phyloP scores from a whole-genome alignment of 2,113 vertebrate species.

The Microcebus jonahi region DNA sequence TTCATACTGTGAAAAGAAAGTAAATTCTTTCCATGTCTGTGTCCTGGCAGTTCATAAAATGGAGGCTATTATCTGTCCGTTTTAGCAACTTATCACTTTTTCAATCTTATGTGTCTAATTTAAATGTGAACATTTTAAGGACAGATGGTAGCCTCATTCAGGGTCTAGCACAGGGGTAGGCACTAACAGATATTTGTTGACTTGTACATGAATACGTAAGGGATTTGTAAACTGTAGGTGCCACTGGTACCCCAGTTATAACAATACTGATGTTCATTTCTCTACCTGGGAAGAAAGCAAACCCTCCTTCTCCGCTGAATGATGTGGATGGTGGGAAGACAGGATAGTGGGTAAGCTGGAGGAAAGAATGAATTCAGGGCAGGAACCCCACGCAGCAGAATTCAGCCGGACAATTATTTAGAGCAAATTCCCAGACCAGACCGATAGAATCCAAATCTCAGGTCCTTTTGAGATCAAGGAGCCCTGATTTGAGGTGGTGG shows the following conservation, averaged over 20 bases:
- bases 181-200: neutral
- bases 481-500: neutral
- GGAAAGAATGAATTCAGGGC: neutral
- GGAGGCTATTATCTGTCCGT: neutral
- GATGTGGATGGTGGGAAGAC: neutral
- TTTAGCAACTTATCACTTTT: neutral
- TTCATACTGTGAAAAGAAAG: neutral
- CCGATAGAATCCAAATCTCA: neutral
- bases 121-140: neutral
- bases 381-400: neutral
- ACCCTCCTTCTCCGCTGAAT: fast-evolving
- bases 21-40: neutral
- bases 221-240: neutral
- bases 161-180: no score
- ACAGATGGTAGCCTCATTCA: neutral
- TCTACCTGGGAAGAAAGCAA: neutral
- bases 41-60: neutral
- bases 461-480: neutral
- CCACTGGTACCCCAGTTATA: fast-evolving
- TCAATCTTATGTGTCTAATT: neutral
- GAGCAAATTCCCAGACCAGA: neutral
- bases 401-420: neutral
- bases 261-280: no score
- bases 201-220: neutral
- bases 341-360: neutral